Conservation (phyloP, 2,888 invertebrate species). For the Molorchus minor region DNA sequence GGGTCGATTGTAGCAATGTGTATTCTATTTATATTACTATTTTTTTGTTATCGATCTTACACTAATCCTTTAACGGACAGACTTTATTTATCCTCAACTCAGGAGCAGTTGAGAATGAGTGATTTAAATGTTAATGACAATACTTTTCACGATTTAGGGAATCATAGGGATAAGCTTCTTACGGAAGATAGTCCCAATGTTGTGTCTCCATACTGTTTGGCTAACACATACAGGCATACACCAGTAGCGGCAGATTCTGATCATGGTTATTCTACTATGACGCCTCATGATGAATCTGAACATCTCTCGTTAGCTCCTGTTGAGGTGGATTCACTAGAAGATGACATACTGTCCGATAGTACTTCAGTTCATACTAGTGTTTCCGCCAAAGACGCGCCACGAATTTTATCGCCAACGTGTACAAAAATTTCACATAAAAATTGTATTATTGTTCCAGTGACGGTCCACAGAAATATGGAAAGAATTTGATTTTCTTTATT, state of each 20-base stretch:
- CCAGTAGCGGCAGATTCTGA: conserved; percentile 85
- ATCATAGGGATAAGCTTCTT: conserved; percentile 73
- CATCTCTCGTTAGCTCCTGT: conserved; percentile 79
- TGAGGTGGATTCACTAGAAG: conserved; percentile 68
- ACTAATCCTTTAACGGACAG: conserved; percentile 63
- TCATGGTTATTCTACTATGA: conserved; percentile 95
- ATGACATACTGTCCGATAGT: conserved; percentile 70
- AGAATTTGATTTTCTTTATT: conserved; percentile 63
- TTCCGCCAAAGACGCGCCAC: conserved; percentile 57
- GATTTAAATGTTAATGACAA: conserved; percentile 77
- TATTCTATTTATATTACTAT: conserved; percentile 80
- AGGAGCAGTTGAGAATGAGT: conserved; percentile 74
- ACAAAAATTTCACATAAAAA: conserved; percentile 60
- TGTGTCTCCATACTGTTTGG: conserved; percentile 88
- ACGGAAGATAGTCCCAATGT: conserved; percentile 71
- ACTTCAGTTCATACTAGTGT: conserved; percentile 67
- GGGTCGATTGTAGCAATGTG: conserved; percentile 86
- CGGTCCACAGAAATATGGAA: conserved; percentile 89
- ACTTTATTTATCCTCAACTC: conserved; percentile 65
- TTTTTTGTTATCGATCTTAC: conserved; percentile 85
- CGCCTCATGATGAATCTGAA: conserved; percentile 89
- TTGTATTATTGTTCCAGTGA: conserved; percentile 85
- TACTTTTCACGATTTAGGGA: conserved; percentile 71
- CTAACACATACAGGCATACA: conserved; percentile 81
- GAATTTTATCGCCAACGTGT: conserved; percentile 44